These are phyloP conservation scores for Helicoverpa armigera DNA, from an alignment of 1,140 invertebrate species.

Conservation along the genomic window DNA sequence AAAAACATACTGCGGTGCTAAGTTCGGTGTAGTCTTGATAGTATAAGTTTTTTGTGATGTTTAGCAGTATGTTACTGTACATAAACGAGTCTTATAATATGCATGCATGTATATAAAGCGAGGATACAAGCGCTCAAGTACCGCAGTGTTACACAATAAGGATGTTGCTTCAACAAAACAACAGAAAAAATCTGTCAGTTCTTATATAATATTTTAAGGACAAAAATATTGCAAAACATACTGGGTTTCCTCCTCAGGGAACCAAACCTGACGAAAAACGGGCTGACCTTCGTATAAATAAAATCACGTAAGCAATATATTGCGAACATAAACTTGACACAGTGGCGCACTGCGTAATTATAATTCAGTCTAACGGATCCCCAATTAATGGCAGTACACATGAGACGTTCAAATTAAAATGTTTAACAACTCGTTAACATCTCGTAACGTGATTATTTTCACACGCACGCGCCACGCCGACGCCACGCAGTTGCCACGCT, in stretches of 20 bases:
- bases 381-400: constrained; percentile 50
- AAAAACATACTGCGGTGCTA: no score
- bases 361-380: constrained; percentile 39
- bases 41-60: no score
- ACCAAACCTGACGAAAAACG: constrained; percentile 8
- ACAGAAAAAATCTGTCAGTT: constrained; percentile 1
- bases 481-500: constrained; percentile 17
- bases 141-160: no score
- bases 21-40: no score
- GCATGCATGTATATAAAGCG: no score
- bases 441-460: constrained; percentile 30
- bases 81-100: no score
- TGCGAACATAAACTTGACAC: constrained; percentile 17
- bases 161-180: neutral
- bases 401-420: constrained; percentile 48
- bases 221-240: neutral
- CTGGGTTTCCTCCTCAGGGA: neutral
- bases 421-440: constrained; percentile 50
- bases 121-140: no score
- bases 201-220: constrained; percentile 3
- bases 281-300: constrained; percentile 20
- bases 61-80: no score
- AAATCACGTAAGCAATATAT: constrained; percentile 30
- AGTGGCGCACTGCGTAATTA: constrained; percentile 38
- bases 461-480: constrained; percentile 8